Evolutionary conservation across 2,888 invertebrate genomes (phyloP).

Genomic region (Cryptops parisi): DNA sequence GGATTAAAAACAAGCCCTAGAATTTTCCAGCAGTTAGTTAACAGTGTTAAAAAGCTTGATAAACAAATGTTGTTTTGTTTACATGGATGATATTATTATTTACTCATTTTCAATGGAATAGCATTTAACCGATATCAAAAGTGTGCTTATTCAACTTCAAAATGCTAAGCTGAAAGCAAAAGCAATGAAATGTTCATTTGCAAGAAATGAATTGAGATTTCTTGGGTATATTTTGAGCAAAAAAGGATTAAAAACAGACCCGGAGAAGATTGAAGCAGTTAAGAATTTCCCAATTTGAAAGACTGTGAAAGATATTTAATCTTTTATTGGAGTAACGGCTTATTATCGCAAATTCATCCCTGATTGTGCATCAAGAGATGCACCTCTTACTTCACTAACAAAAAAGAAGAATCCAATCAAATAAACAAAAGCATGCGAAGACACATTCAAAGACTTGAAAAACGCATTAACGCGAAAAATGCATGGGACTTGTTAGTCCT

Average conservation of each 20-base stretch:
- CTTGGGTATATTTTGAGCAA: not conserved
- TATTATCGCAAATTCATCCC: slow-evolving; percentile 1
- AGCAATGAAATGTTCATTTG: slow-evolving; percentile 9
- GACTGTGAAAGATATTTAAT: not conserved
- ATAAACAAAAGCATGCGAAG: not conserved
- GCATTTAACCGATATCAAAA: not conserved
- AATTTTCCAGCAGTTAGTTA: not conserved
- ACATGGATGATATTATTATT: slow-evolving; percentile 8
- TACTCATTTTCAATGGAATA: not conserved
- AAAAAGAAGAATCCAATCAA: not conserved
- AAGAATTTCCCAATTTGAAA: not conserved
- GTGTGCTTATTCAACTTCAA: not conserved
- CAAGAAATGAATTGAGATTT: not conserved
- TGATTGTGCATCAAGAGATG: not conserved
- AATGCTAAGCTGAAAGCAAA: not conserved
- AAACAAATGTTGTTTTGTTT: not conserved
- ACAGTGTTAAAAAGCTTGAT: not conserved
- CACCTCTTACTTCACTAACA: not conserved
- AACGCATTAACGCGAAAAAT: not conserved
- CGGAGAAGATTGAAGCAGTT: slow-evolving; percentile 2
- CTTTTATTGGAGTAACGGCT: slow-evolving; percentile 3
- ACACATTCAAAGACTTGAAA: not conserved
- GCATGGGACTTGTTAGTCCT: too few species aligned
- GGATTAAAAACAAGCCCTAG: not conserved
- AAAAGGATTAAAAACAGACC: not conserved